These are phyloP conservation scores for Cyprinella venusta DNA, from an alignment of 2,797 vertebrate species.

Conservation along the genomic window DNA sequence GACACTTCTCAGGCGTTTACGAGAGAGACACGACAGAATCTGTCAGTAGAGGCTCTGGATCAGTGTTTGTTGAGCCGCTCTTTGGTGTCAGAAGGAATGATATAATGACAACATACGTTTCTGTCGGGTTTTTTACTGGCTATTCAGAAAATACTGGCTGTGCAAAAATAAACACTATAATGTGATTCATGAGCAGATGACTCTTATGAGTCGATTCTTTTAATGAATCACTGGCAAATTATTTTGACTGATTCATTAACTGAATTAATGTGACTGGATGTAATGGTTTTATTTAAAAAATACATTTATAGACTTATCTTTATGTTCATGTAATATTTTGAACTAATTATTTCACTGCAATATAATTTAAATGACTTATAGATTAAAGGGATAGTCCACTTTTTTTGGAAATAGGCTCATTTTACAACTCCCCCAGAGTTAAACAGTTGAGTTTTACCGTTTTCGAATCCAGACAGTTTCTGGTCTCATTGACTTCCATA, in stretches of 20 bases:
- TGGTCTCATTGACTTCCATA: too few relatives aligned
- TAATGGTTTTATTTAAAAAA: background rate
- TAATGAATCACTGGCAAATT: background rate
- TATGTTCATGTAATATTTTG: background rate
- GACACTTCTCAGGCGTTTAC: background rate
- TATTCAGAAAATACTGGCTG: too few relatives aligned
- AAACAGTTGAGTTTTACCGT: too few relatives aligned
- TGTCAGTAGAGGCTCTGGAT: background rate
- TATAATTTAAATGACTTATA: background rate
- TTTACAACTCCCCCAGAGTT: too few relatives aligned
- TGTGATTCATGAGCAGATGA: background rate
- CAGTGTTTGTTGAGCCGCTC: background rate
- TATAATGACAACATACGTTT: background rate
- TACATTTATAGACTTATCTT: too few relatives aligned
- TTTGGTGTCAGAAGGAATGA: background rate
- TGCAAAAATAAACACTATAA: background rate
- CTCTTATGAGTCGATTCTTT: background rate
- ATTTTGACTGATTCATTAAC: background rate
- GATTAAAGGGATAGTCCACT: too few relatives aligned
- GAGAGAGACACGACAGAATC: background rate
- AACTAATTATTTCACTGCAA: background rate
- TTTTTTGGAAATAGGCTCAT: too few relatives aligned
- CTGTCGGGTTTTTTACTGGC: background rate
- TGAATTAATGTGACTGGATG: background rate
- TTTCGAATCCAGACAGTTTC: too few relatives aligned